phyloP scores from a whole-genome alignment of 2,888 invertebrate genomes.

The Eumacrocentrus americanus region DNA sequence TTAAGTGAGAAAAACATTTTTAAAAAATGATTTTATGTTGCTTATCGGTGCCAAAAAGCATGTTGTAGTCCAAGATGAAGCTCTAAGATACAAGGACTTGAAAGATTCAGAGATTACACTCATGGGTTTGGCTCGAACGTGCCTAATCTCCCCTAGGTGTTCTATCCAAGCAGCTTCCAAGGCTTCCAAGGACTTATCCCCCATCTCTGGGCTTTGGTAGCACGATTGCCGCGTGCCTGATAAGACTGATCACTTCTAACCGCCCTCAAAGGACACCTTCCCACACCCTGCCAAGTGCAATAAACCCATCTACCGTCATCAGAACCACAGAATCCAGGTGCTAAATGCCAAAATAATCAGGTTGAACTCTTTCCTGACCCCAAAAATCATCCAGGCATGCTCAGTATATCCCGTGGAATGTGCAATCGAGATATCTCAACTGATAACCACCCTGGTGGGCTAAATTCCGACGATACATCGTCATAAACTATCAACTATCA shows the following conservation, averaged over 20 bases:
- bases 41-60: background rate
- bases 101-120: constrained; percentile 36
- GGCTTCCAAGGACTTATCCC: constrained; percentile 42
- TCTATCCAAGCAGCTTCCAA: constrained; percentile 26
- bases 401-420: constrained; percentile 32
- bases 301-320: no score
- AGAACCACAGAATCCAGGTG: no score
- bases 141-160: constrained; percentile 44
- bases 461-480: constrained; percentile 46
- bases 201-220: constrained; percentile 10
- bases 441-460: constrained; percentile 51
- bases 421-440: constrained; percentile 40
- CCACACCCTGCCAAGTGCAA: constrained; percentile 15
- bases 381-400: constrained; percentile 13
- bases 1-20: background rate
- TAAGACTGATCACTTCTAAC: constrained; percentile 4
- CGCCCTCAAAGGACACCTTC: background rate
- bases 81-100: constrained; percentile 17
- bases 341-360: no score
- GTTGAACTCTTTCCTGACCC: no score
- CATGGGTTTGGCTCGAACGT: constrained; percentile 36
- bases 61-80: constrained; percentile 5
- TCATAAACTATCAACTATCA: constrained; percentile 31
- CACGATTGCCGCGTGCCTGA: constrained; percentile 19
- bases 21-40: background rate